Conservation (phyloP, 2,113 vertebrate genomes). For the Rattus norvegicus region DNA sequence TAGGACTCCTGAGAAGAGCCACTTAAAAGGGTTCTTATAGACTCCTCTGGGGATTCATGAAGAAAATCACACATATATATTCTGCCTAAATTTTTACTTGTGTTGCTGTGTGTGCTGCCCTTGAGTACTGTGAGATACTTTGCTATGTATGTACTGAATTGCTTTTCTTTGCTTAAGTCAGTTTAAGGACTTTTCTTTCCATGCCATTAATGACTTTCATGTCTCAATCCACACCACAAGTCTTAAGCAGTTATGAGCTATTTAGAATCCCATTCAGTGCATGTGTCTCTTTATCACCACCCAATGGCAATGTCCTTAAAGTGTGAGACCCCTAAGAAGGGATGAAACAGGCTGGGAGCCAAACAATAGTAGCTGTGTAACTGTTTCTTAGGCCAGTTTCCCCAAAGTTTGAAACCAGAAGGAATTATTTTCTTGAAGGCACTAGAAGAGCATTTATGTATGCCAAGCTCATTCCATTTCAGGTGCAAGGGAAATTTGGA, state of each 20-base stretch:
- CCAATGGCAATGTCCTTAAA: background rate
- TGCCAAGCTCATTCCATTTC: background rate
- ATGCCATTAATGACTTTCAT: background rate
- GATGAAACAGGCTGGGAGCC: background rate
- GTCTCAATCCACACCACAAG: background rate
- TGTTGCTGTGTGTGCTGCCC: background rate
- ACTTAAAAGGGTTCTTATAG: background rate
- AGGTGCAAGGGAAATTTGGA: background rate
- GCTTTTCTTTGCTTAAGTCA: constrained; percentile 26
- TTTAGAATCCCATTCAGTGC: background rate
- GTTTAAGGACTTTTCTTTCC: constrained; percentile 31
- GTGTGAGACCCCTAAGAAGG: background rate
- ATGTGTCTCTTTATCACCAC: background rate
- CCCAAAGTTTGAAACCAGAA: constrained; percentile 1
- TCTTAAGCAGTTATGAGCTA: background rate
- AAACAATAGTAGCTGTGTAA: background rate
- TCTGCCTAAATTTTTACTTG: background rate
- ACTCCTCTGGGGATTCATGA: background rate
- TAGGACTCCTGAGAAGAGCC: background rate
- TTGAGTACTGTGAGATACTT: background rate
- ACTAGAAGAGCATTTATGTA: background rate
- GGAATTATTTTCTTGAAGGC: constrained; percentile 9
- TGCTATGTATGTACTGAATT: background rate
- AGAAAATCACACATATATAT: background rate
- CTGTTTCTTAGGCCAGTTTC: constrained; percentile 1